These are phyloP conservation scores for Pseudomyrmex cubaensis DNA, from an alignment of 1,140 invertebrate genomes.

Conservation along the genomic window DNA sequence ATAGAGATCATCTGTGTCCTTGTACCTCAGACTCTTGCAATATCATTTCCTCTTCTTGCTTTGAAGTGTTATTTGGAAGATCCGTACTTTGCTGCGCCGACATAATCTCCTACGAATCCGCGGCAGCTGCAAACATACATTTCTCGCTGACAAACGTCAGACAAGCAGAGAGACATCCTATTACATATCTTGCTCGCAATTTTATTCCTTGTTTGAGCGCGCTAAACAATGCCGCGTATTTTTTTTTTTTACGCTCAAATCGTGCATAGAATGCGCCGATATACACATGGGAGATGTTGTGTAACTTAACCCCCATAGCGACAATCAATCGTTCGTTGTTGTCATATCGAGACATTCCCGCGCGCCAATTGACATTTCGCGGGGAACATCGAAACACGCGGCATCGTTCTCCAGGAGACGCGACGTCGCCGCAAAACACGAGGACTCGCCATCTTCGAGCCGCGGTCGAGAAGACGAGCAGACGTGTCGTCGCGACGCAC, in stretches of 20 bases:
- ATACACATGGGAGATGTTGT: no score
- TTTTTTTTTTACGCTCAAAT: constrained; percentile 27
- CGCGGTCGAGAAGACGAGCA: neutral
- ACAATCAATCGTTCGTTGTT: neutral
- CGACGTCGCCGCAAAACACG: neutral
- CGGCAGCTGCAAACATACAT: constrained; percentile 70
- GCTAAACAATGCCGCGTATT: neutral
- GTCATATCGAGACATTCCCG: neutral
- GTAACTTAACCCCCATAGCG: neutral
- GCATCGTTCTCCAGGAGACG: neutral
- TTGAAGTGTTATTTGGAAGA: constrained; percentile 61
- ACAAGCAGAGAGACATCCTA: constrained; percentile 12
- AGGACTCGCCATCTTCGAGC: constrained; percentile 11
- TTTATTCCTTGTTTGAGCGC: neutral
- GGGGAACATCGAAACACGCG: neutral
- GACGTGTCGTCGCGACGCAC: neutral
- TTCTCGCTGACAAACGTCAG: constrained; percentile 60
- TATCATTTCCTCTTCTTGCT: constrained; percentile 61
- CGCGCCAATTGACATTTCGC: neutral
- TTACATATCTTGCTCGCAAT: neutral
- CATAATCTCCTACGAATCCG: constrained; percentile 73
- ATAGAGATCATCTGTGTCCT: neutral
- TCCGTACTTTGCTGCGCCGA: constrained; percentile 73
- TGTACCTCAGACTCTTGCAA: constrained; percentile 44
- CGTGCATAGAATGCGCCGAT: neutral